Conservation (phyloP, 2,888 invertebrate species). For the Aporophyla nigra region DNA sequence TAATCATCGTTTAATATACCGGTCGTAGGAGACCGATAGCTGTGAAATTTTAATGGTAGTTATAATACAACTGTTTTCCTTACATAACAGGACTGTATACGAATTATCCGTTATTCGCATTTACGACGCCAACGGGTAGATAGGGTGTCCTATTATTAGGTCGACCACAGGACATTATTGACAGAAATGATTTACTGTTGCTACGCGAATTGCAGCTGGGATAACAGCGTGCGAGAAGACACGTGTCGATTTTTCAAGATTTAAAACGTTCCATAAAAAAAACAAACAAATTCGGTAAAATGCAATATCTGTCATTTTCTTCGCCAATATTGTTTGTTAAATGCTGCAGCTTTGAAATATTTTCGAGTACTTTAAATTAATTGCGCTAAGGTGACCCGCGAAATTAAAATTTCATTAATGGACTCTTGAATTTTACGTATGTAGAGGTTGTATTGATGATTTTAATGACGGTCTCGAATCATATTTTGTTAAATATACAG, state of each 20-base stretch:
- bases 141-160: slow-evolving; percentile 41
- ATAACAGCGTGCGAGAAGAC: neutral
- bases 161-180: slow-evolving; percentile 51
- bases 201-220: slow-evolving; percentile 14
- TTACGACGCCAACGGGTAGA: slow-evolving; percentile 42
- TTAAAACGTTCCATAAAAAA: no score
- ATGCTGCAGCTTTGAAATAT: neutral
- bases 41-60: neutral
- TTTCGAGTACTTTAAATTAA: no score
- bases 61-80: neutral
- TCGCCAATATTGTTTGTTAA: neutral
- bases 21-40: neutral
- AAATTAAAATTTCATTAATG: no score
- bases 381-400: no score
- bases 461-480: no score
- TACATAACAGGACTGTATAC: slow-evolving; percentile 8
- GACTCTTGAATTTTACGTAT: no score
- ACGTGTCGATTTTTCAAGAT: slow-evolving; percentile 2
- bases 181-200: slow-evolving; percentile 30
- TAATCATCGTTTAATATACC: neutral
- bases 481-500: no score
- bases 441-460: no score
- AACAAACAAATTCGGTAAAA: no score
- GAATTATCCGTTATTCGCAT: slow-evolving; percentile 22
- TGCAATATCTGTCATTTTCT: neutral